phyloP scores from a whole-genome alignment of 35 echinoderm and acorn worm genomes.

The Heliocidaris tuberculata region DNA sequence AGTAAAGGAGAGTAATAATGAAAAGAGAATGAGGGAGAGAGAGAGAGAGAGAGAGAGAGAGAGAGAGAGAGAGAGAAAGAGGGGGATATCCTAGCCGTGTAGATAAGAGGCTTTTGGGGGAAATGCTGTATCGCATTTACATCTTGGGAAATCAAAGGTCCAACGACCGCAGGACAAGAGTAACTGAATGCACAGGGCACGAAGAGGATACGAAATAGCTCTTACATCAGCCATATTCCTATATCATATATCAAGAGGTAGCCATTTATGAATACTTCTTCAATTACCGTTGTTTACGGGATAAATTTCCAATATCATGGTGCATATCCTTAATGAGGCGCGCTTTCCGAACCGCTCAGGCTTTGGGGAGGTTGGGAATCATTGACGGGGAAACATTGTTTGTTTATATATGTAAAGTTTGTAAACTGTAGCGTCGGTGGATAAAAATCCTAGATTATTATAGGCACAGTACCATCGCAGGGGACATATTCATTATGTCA shows the following conservation, averaged over 20 bases:
- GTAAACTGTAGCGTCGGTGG: no score
- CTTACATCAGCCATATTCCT: neutral
- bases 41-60: neutral
- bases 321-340: neutral
- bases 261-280: neutral
- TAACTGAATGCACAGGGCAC: neutral
- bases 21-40: neutral
- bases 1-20: no score
- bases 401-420: no score
- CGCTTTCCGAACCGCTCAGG: no score
- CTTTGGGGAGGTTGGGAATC: no score
- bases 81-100: neutral
- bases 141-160: slow-evolving; percentile 10
- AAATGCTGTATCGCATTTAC: neutral
- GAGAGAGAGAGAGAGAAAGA: neutral
- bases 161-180: neutral
- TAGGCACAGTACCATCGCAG: no score
- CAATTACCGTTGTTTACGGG: neutral
- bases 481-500: no score
- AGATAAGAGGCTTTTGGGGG: neutral
- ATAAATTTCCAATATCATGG: neutral
- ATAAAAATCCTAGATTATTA: no score
- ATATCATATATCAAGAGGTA: neutral
- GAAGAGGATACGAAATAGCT: neutral
- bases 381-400: no score